A percentile compares a stretch with the other conserved stretches of the same genome.
These are phyloP conservation scores for Echinops telfairi DNA, from an alignment of 2,113 vertebrate species.

Conservation along the genomic window DNA sequence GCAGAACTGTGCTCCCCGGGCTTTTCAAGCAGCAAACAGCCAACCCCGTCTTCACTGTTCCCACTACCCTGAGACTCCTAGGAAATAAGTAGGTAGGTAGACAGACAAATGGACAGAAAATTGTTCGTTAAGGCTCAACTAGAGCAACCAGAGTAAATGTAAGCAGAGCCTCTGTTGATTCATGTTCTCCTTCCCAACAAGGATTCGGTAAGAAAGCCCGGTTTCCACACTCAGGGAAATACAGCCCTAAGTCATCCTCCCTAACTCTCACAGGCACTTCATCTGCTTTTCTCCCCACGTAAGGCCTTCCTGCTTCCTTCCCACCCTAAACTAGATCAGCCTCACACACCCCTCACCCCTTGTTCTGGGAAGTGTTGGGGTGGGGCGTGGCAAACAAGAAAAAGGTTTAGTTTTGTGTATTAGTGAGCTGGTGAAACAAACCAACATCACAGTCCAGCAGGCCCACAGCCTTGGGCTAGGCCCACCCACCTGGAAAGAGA, in stretches of 20 bases:
- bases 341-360: background rate
- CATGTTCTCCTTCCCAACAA: background rate
- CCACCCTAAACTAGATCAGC: background rate
- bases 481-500: background rate
- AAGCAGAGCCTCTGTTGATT: slow-evolving; percentile 41
- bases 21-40: background rate
- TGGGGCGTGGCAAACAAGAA: background rate
- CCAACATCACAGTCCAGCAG: background rate
- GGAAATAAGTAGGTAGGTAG: background rate
- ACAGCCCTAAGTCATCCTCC: background rate
- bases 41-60: background rate
- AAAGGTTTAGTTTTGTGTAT: slow-evolving; percentile 1
- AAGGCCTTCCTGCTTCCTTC: background rate
- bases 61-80: background rate
- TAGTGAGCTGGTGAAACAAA: slow-evolving; percentile 13
- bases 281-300: background rate
- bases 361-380: background rate
- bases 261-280: background rate
- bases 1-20: background rate
- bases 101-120: background rate
- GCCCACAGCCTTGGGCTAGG: background rate
- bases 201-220: background rate
- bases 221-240: background rate
- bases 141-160: background rate
- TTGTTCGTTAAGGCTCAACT: background rate